These are phyloP conservation scores for Siniperca obscura DNA, from an alignment of 2,797 vertebrate genomes.

Conservation along the genomic window DNA sequence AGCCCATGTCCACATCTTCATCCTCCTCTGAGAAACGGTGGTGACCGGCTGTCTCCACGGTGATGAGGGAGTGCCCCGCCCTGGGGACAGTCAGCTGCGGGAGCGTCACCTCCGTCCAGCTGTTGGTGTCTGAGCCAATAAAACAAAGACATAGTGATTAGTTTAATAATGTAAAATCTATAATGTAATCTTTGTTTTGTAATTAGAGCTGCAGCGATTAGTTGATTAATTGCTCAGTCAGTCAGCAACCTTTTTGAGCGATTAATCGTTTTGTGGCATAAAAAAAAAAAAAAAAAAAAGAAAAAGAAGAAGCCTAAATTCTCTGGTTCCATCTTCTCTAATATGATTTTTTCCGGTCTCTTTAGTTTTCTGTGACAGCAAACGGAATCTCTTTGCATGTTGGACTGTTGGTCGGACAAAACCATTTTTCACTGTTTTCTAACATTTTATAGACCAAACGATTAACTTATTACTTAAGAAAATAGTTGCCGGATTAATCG, in stretches of 20 bases:
- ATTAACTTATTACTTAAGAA: background rate
- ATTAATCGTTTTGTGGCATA: no score
- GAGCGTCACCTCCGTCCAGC: constrained; percentile 83
- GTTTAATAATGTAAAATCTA: background rate
- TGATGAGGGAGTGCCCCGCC: constrained; percentile 87
- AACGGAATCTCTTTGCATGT: background rate
- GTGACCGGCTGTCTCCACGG: constrained; percentile 71
- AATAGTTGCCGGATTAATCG: background rate
- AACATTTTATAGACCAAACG: no score
- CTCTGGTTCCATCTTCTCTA: background rate
- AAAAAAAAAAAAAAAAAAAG: no score
- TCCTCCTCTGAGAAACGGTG: constrained; percentile 46
- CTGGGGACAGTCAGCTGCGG: constrained; percentile 80
- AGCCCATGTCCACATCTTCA: constrained; percentile 15
- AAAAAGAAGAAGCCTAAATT: no score
- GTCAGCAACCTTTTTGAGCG: no score
- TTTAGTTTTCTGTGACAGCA: no score
- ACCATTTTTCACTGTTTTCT: background rate
- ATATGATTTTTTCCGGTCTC: background rate
- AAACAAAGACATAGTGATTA: background rate
- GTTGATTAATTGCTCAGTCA: no score
- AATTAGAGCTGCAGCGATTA: no score
- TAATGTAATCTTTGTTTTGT: background rate
- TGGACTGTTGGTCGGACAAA: background rate
- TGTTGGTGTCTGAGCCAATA: constrained; percentile 77